Conservation (phyloP, 2,113 vertebrate genomes). For the Arothron firmamentum region DNA sequence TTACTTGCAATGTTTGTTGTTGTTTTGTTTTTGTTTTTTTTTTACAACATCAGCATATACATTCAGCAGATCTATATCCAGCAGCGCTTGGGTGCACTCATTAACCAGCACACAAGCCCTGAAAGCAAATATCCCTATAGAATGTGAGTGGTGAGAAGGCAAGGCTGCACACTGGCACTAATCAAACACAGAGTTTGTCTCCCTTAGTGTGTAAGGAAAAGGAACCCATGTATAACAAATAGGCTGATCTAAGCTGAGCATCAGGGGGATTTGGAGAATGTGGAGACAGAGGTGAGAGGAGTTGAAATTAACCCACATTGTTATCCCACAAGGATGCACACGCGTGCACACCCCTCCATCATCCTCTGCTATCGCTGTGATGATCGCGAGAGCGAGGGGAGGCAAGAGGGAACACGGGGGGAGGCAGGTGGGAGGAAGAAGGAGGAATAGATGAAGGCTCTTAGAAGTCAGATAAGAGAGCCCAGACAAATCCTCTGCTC, state of each 20-base stretch:
- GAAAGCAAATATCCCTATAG: background rate
- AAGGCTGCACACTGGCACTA: background rate
- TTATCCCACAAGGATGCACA: constrained; percentile 35
- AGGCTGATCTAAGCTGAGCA: constrained; percentile 54
- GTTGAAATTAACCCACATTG: constrained; percentile 20
- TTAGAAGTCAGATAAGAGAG: constrained; percentile 62
- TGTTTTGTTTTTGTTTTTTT: no score
- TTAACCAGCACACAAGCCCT: background rate
- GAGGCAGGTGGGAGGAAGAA: constrained; percentile 16
- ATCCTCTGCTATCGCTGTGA: constrained; percentile 33
- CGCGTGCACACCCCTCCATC: constrained; percentile 29
- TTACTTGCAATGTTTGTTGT: no score
- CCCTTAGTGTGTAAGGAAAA: constrained; percentile 13
- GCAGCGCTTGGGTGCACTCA: constrained; percentile 1
- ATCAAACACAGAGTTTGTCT: constrained; percentile 24
- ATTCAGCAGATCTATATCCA: background rate
- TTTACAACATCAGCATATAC: no score
- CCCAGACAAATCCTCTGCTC: constrained; percentile 51
- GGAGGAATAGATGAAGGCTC: constrained; percentile 10
- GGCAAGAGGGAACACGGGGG: constrained; percentile 13
- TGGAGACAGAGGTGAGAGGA: background rate
- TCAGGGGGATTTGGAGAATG: constrained; percentile 34
- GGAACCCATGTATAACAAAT: constrained; percentile 50
- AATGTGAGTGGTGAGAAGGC: background rate
- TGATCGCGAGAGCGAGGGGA: constrained; percentile 38